A percentile compares a stretch with the other conserved stretches of the same genome.
Evolutionary conservation across 2,797 vertebrate species (phyloP).

Genomic region (Brotula barbata): DNA sequence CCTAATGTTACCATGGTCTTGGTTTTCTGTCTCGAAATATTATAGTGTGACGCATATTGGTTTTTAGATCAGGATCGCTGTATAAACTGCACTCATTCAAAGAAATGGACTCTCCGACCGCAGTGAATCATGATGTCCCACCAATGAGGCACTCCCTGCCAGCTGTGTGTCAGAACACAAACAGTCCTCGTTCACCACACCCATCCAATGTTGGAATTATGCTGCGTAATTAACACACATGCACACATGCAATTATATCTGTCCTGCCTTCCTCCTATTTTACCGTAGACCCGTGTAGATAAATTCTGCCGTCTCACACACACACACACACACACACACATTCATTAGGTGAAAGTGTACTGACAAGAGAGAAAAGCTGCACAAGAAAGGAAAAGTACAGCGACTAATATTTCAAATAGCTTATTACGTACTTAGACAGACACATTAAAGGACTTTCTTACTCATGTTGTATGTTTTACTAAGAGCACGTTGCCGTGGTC

Average conservation of each 20-base stretch:
- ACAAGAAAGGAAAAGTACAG: constrained; percentile 2
- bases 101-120: constrained; percentile 53
- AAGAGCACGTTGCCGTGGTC: background rate
- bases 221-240: constrained; percentile 43
- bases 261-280: constrained; percentile 43
- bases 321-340: constrained; percentile 42
- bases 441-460: background rate
- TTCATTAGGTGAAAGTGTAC: constrained; percentile 39
- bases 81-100: constrained; percentile 20
- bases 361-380: constrained; percentile 18
- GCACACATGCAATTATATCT: constrained; percentile 53
- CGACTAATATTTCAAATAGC: background rate
- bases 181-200: constrained; percentile 63
- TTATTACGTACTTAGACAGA: background rate
- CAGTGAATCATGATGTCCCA: constrained; percentile 45
- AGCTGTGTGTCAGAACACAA: constrained; percentile 53
- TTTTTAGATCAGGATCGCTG: constrained; percentile 22
- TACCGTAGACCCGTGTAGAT: constrained; percentile 26
- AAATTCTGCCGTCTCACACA: constrained; percentile 25
- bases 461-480: no score
- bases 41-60: background rate
- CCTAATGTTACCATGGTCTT: background rate
- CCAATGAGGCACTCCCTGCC: constrained; percentile 29
- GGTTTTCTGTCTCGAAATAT: constrained; percentile 8
- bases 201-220: constrained; percentile 61